These are phyloP conservation scores for Phrynocephalus versicolor DNA, from an alignment of 2,113 vertebrate genomes.

Conservation along the genomic window DNA sequence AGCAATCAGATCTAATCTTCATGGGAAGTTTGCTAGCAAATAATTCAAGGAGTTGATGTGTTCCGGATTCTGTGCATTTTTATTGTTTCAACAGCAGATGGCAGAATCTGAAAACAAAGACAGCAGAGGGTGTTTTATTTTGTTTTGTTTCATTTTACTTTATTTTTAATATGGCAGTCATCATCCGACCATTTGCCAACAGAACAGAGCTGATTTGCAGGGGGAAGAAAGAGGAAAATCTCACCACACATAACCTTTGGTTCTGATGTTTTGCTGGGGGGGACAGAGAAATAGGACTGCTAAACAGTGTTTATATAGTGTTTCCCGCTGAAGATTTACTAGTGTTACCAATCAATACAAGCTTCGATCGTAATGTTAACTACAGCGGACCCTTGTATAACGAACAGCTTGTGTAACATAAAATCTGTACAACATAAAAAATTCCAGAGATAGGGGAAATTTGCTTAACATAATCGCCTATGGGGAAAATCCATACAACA, in stretches of 20 bases:
- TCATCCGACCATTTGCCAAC: background rate
- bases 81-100: conserved; percentile 66
- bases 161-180: background rate
- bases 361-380: too few relatives aligned
- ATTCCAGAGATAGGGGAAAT: too few relatives aligned
- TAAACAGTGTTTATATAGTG: background rate
- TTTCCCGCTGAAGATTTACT: background rate
- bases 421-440: too few relatives aligned
- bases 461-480: too few relatives aligned
- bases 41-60: rapidly evolving
- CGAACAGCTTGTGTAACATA: too few relatives aligned
- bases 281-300: background rate
- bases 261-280: background rate
- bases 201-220: background rate
- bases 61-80: conserved; percentile 17
- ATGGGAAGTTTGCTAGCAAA: background rate
- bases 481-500: too few relatives aligned
- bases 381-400: too few relatives aligned
- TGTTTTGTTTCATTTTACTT: too few relatives aligned
- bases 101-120: conserved; percentile 66
- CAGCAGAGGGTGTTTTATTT: too few relatives aligned
- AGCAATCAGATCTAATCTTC: background rate
- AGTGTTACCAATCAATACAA: background rate
- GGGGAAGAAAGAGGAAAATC: background rate
- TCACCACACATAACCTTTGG: background rate